phyloP scores from a whole-genome alignment of 2,113 vertebrate genomes.

The Dicaeum eximium region DNA sequence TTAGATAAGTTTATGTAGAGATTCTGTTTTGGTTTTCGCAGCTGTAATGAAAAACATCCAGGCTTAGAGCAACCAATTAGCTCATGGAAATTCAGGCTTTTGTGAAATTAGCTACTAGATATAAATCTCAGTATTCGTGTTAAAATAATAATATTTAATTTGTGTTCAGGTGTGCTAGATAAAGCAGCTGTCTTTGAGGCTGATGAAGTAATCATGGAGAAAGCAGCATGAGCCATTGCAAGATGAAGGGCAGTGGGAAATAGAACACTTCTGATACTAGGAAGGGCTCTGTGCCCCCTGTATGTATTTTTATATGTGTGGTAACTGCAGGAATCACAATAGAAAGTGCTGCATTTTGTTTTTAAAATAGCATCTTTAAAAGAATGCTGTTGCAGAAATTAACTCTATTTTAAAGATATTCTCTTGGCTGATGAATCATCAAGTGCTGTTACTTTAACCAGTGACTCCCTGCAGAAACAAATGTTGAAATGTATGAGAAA shows the following conservation, averaged over 20 bases:
- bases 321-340: background rate
- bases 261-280: background rate
- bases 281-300: background rate
- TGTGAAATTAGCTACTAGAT: background rate
- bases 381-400: conserved; percentile 12
- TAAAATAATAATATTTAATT: background rate
- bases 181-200: background rate
- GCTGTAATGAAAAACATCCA: background rate
- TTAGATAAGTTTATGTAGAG: background rate
- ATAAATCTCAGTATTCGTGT: background rate
- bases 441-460: conserved; percentile 21
- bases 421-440: conserved; percentile 10
- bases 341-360: background rate
- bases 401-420: conserved; percentile 1
- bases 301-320: background rate
- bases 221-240: background rate
- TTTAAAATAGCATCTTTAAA: background rate
- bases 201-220: background rate
- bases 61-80: background rate
- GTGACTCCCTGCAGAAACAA: conserved; percentile 16
- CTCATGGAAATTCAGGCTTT: background rate
- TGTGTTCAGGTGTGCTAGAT: background rate
- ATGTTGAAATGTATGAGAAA: conserved; percentile 47
- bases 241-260: background rate
- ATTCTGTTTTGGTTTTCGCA: background rate